Percentiles rank a stretch among this genome's conserved stretches.
Conservation (phyloP, 2,888 invertebrate genomes). For the Melanophora roralis region DNA sequence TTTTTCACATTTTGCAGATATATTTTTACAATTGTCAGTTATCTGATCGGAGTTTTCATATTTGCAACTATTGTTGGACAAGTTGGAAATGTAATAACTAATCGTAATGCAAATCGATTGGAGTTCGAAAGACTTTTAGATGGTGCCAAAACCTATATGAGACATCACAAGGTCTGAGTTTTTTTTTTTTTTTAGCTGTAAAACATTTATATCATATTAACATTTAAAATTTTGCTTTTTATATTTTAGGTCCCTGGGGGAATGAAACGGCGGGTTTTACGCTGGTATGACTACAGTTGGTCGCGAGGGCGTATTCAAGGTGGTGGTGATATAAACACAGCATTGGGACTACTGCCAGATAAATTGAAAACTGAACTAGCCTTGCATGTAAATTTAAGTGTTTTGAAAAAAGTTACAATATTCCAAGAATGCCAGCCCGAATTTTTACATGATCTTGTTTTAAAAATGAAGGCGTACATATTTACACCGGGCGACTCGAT, state of each 20-base stretch:
- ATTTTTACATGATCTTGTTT: conserved; percentile 95
- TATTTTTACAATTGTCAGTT: conserved; percentile 97
- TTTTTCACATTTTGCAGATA: conserved; percentile 83
- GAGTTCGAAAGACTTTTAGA: conserved; percentile 96
- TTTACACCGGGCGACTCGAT: conserved; percentile 98
- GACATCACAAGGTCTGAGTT: conserved; percentile 89
- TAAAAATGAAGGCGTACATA: conserved; percentile 99
- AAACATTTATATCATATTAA: too few species aligned
- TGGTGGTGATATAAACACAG: conserved; percentile 96
- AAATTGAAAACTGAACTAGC: conserved; percentile 98
- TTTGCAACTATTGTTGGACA: conserved; percentile 98
- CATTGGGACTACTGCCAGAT: conserved; percentile 93
- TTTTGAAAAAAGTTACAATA: conserved; percentile 96
- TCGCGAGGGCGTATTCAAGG: conserved; percentile 96
- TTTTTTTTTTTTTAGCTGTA: neutral
- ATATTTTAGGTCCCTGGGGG: conserved; percentile 83
- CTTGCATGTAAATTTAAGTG: conserved; percentile 95
- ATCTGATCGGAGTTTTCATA: conserved; percentile 97
- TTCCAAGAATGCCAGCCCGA: conserved; percentile 98
- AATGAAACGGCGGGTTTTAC: conserved; percentile 95
- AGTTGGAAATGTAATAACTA: conserved; percentile 98
- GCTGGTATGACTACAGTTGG: conserved; percentile 99
- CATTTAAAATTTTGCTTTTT: neutral
- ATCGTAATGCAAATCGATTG: conserved; percentile 95
- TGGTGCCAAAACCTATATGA: conserved; percentile 98